phyloP scores from a whole-genome alignment of 2,888 invertebrate genomes.

The Folsomia candida region DNA sequence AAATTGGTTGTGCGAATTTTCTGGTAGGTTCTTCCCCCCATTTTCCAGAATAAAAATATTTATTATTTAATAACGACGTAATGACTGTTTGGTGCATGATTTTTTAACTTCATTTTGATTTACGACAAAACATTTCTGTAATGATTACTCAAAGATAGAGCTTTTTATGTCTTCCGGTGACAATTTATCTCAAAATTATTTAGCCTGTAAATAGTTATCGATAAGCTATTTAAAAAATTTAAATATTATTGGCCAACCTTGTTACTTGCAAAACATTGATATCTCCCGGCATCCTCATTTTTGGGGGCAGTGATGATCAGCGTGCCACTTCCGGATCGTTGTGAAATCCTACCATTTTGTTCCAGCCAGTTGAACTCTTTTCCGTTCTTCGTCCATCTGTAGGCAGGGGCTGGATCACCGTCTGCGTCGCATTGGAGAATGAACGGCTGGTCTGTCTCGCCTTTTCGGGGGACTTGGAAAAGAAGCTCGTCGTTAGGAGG shows the following conservation, averaged over 20 bases:
- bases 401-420: constrained; percentile 92
- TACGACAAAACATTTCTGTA: no score
- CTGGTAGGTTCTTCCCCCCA: no score
- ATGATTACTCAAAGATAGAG: no score
- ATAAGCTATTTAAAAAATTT: no score
- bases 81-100: no score
- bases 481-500: constrained; percentile 86
- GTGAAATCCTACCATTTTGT: constrained; percentile 90
- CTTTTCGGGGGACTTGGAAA: constrained; percentile 80
- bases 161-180: no score
- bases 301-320: constrained; percentile 83
- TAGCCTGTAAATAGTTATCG: no score
- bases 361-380: constrained; percentile 90
- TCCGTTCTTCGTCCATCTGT: constrained; percentile 93
- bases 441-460: constrained; percentile 88
- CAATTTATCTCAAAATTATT: no score
- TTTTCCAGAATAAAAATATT: no score
- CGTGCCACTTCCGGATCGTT: constrained; percentile 90
- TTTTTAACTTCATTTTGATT: no score
- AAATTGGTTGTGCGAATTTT: no score
- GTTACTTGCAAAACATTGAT: constrained; percentile 92
- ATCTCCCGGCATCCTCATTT: constrained; percentile 60
- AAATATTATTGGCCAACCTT: background rate
- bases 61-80: no score
- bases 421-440: constrained; percentile 88